Evolutionary conservation across 2,113 vertebrate genomes (phyloP), one percentile per base, ranked within the genome.

Genomic region (Periophthalmodon schlosseri): DNA sequence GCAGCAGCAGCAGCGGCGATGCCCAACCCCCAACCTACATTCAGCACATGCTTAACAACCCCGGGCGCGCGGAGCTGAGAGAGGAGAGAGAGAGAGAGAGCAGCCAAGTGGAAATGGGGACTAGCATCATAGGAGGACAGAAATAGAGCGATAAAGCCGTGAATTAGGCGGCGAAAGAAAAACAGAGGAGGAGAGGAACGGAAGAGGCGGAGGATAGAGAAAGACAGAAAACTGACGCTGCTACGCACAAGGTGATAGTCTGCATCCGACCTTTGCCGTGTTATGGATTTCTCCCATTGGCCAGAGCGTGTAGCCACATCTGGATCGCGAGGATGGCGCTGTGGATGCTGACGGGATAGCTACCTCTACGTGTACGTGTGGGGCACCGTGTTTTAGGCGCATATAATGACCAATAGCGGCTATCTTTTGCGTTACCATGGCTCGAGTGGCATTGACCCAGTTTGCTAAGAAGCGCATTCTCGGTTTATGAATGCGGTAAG

Each of bases 11-110:
- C 14, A 7, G 60, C 15, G 15, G 86, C 86, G 69, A 74, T 44
- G 44, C 87, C 87, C 86, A 85, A 82, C 89, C 90, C 90, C 90
- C 90, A 84, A 80, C 63, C 63, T 10, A 44, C 39, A 39, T 82
- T 75, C 16, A 83, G 87, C 91, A 91, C 90, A 91, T 92, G 91
- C 85, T 90, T 74, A 82, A 73, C 90, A 86, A 91, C 88, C 91
- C 87, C 84, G 85, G 90, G 88, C 90, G 83, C 73, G 69, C 75
- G 76, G 81, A 81, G 88, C 81, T 83, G 86, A 91, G 86, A 86
- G 77, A 70, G 84, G 72, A 28, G 77, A 64, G 76, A n/a, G 52
- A 44, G 64, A 64, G 74, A 39, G 73, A 34, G 76, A 46, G 85
- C 70, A 81, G 83, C 70, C 88, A 82, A 72, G 85, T 90, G 87